phyloP scores from a whole-genome alignment of 2,797 vertebrate genomes.

The Nyctibius grandis region DNA sequence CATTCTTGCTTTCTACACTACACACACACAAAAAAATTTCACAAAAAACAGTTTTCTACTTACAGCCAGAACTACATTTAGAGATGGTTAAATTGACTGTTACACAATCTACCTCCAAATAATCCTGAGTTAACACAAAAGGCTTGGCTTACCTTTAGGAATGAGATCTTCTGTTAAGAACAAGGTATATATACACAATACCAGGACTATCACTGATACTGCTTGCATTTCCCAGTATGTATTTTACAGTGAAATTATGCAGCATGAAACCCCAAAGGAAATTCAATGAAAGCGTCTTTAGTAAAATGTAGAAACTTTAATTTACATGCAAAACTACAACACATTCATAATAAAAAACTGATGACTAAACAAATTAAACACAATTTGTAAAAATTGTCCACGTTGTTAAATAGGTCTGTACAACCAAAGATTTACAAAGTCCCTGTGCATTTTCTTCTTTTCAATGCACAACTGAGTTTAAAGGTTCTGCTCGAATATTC shows the following conservation, averaged over 20 bases:
- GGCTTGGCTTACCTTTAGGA: neutral
- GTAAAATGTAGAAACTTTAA: slow-evolving; percentile 78
- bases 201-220: neutral
- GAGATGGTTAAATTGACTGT: neutral
- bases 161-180: neutral
- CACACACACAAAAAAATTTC: neutral
- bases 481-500: slow-evolving; percentile 95
- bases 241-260: neutral
- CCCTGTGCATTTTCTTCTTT: slow-evolving; percentile 4
- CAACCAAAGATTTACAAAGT: slow-evolving; percentile 72
- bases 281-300: neutral
- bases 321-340: slow-evolving; percentile 72
- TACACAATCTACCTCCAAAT: neutral
- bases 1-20: neutral
- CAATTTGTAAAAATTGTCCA: slow-evolving; percentile 52
- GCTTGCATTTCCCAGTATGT: neutral
- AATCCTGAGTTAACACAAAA: neutral
- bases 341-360: slow-evolving; percentile 50
- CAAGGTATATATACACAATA: neutral
- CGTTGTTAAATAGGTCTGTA: slow-evolving; percentile 67
- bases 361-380: slow-evolving; percentile 49
- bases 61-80: neutral
- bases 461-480: slow-evolving; percentile 96
- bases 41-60: neutral
- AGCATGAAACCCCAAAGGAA: neutral